Conservation (phyloP, 92 coral and sea anemone species). For the Galaxea fascicularis region DNA sequence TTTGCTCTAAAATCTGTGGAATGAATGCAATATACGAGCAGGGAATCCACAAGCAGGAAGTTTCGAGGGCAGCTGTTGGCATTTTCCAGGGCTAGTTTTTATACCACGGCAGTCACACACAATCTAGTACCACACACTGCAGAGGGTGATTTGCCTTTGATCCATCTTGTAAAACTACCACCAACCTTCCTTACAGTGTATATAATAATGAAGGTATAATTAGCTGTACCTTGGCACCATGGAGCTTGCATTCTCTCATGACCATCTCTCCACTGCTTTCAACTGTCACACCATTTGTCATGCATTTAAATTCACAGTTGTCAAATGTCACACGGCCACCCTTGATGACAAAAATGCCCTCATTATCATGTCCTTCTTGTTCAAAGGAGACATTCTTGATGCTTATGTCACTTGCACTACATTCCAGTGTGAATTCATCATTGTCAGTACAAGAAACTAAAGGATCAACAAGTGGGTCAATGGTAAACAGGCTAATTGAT, state of each 20-base stretch:
- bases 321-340: conserved; percentile 72
- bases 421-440: conserved; percentile 64
- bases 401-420: conserved; percentile 64
- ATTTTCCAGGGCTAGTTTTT: too few relatives aligned
- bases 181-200: neutral
- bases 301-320: conserved; percentile 80
- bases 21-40: too few relatives aligned
- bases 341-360: conserved; percentile 68
- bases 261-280: conserved; percentile 66
- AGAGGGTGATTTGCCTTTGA: too few relatives aligned
- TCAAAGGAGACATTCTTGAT: conserved; percentile 75
- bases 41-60: too few relatives aligned
- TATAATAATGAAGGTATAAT: too few relatives aligned
- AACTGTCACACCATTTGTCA: conserved; percentile 65
- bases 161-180: too few relatives aligned
- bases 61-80: too few relatives aligned
- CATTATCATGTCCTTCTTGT: conserved; percentile 69
- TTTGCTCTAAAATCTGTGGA: too few relatives aligned
- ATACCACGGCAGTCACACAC: too few relatives aligned
- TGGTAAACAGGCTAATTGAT: neutral
- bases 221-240: conserved; percentile 73
- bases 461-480: neutral
- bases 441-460: conserved; percentile 63
- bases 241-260: conserved; percentile 77
- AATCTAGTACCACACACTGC: too few relatives aligned